Percentiles rank a stretch among this genome's conserved stretches.
These are phyloP conservation scores for Hirundo rustica DNA, from an alignment of 2,797 vertebrate species.

Conservation along the genomic window DNA sequence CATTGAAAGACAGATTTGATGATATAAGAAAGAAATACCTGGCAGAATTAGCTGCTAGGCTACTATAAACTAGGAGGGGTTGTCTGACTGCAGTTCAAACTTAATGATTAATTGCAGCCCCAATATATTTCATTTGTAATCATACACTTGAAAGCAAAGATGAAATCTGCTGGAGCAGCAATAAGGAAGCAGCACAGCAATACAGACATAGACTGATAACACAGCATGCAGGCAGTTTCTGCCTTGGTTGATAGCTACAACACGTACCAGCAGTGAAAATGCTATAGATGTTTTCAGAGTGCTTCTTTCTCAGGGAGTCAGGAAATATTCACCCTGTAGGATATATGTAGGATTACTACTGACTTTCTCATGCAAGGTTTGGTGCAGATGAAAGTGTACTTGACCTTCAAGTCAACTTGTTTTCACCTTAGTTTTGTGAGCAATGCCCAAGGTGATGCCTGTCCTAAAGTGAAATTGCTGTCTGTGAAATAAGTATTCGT, in stretches of 20 bases:
- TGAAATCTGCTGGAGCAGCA: slow-evolving; percentile 14
- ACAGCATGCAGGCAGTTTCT: not conserved
- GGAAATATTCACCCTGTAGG: not conserved
- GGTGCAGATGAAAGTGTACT: not conserved
- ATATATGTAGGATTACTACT: not conserved
- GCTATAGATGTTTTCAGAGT: not conserved
- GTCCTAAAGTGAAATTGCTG: not conserved
- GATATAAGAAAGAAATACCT: not conserved
- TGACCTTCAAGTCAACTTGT: not conserved
- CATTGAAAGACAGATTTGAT: not conserved
- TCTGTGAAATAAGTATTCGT: not conserved
- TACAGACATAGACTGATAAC: not conserved
- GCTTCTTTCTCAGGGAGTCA: not conserved
- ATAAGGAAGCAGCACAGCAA: slow-evolving; percentile 7
- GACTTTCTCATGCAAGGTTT: not conserved
- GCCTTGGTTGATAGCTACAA: not conserved
- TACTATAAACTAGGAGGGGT: not conserved
- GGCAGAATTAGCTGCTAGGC: not conserved
- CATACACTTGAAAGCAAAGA: not conserved
- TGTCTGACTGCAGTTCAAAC: not conserved
- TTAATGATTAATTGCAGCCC: slow-evolving; percentile 5
- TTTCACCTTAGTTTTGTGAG: not conserved
- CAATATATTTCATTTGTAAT: not conserved
- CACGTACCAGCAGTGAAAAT: not conserved
- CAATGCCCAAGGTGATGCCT: not conserved